Conservation (phyloP, 2,797 vertebrate species). For the Parauchenoglanis punctatus region DNA sequence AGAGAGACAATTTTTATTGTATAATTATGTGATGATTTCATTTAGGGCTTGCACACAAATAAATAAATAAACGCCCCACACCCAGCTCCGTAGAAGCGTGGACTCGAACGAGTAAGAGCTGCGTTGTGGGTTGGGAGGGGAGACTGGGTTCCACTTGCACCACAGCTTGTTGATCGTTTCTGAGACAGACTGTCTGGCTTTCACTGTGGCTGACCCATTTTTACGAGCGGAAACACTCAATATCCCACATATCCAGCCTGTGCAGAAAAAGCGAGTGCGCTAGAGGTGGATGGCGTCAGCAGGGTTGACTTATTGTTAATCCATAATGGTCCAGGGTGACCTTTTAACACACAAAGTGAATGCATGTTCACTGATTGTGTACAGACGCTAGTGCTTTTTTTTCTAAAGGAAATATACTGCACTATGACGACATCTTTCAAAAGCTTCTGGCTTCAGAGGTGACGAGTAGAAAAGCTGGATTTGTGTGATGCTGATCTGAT, state of each 20-base stretch:
- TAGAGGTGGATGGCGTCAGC: conserved; percentile 19
- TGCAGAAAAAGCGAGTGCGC: conserved; percentile 27
- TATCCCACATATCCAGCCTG: conserved; percentile 59
- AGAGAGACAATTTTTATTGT: not conserved
- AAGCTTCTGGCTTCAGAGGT: not conserved
- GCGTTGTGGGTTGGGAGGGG: conserved; percentile 17
- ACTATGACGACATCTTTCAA: not conserved
- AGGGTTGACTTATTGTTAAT: conserved; percentile 51
- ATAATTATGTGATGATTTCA: not conserved
- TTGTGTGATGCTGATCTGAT: conserved; percentile 16
- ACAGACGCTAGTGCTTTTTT: not conserved
- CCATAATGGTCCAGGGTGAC: conserved; percentile 31
- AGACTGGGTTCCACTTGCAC: conserved; percentile 8
- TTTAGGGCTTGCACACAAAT: not conserved
- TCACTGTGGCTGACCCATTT: conserved; percentile 74
- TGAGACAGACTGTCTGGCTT: conserved; percentile 68
- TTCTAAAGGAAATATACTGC: not conserved
- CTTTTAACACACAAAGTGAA: conserved; percentile 9
- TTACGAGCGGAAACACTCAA: conserved; percentile 63
- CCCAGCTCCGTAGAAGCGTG: conserved; percentile 20
- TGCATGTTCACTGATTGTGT: not conserved
- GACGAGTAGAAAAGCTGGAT: not conserved
- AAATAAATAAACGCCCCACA: not conserved
- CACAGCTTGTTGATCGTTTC: conserved; percentile 41
- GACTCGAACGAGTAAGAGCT: conserved; percentile 10